These are phyloP conservation scores for Callorhinus ursinus DNA, from an alignment of 2,113 vertebrate species.

Conservation along the genomic window DNA sequence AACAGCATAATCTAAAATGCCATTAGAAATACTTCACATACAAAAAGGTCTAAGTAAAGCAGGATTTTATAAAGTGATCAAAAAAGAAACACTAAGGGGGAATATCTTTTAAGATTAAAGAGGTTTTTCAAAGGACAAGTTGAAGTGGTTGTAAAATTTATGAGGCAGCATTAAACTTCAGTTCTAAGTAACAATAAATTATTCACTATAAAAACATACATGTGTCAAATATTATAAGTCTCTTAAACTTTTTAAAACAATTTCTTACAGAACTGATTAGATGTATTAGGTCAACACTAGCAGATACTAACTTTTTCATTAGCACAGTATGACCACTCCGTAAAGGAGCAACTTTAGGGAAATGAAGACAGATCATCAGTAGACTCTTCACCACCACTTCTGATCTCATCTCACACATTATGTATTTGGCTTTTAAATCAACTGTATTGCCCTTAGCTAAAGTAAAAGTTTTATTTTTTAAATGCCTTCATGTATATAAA, in stretches of 20 bases:
- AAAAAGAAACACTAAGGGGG: constrained; percentile 80
- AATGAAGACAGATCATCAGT: not conserved
- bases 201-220: constrained; percentile 85
- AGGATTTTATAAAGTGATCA: constrained; percentile 83
- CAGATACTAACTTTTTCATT: constrained; percentile 44
- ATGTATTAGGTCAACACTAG: constrained; percentile 58
- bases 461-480: constrained; percentile 1
- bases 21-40: constrained; percentile 79
- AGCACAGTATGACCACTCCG: constrained; percentile 23
- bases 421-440: not conserved
- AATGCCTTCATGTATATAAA: not conserved
- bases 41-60: constrained; percentile 82
- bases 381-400: not conserved
- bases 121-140: constrained; percentile 84
- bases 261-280: constrained; percentile 69
- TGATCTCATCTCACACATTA: not conserved
- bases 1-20: constrained; percentile 81
- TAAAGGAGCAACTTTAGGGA: not conserved
- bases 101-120: constrained; percentile 84
- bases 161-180: constrained; percentile 83
- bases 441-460: not conserved
- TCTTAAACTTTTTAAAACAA: constrained; percentile 79
- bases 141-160: constrained; percentile 83
- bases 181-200: constrained; percentile 84
- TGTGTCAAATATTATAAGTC: constrained; percentile 80